Percentiles rank a stretch among this genome's conserved stretches.
These are phyloP conservation scores for Cottoperca gobio DNA, from an alignment of 2,797 vertebrate genomes.

Conservation along the genomic window DNA sequence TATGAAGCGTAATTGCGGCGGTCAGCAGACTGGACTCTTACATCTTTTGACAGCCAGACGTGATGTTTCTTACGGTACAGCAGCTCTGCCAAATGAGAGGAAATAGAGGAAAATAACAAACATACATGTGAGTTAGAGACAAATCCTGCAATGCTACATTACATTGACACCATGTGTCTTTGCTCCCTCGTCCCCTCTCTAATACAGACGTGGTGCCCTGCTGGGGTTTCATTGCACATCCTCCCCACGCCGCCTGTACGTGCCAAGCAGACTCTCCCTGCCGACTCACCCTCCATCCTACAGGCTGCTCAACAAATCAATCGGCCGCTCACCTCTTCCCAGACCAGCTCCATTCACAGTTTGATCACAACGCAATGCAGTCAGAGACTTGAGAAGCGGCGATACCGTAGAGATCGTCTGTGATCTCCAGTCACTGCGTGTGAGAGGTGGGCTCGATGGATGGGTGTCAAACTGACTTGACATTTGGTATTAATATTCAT, in stretches of 20 bases:
- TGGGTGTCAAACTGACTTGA: neutral
- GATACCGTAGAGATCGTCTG: no score
- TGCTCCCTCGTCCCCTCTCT: slow-evolving; percentile 24
- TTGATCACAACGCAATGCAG: slow-evolving; percentile 14
- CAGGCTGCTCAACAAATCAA: slow-evolving; percentile 59
- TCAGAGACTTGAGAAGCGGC: neutral
- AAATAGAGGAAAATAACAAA: slow-evolving; percentile 3
- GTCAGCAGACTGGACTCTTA: slow-evolving; percentile 36
- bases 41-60: slow-evolving; percentile 33
- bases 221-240: slow-evolving; percentile 69
- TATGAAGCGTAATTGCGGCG: slow-evolving; percentile 31
- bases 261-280: slow-evolving; percentile 58
- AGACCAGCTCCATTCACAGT: slow-evolving; percentile 30
- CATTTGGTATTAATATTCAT: no score
- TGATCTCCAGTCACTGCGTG: neutral
- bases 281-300: slow-evolving; percentile 56
- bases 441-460: neutral
- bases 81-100: slow-evolving; percentile 19
- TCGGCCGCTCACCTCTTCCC: slow-evolving; percentile 53
- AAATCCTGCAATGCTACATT: slow-evolving; percentile 5
- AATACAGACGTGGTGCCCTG: slow-evolving; percentile 60
- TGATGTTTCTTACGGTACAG: neutral
- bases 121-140: neutral
- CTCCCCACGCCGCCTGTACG: slow-evolving; percentile 43
- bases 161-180: slow-evolving; percentile 2